Evolutionary conservation across 2,113 vertebrate species (phyloP).

Genomic region (Eubucco bourcierii): DNA sequence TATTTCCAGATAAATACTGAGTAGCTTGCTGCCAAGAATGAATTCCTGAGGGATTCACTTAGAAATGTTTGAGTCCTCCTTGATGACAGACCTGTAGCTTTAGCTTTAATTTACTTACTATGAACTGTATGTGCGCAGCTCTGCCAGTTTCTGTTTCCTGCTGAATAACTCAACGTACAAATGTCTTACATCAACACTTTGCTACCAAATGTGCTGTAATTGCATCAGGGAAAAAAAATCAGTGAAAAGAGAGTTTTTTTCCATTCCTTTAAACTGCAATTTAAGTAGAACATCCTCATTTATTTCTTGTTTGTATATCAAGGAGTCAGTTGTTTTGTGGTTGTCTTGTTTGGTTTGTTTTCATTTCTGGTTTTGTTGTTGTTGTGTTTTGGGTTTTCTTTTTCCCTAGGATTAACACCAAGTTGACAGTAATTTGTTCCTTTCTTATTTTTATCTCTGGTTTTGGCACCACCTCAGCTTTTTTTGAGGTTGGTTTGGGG

Average conservation of each 20-base stretch:
- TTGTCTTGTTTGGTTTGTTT: no score
- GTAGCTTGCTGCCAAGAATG: not conserved
- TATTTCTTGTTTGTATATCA: not conserved
- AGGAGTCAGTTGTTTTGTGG: not conserved
- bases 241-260: not conserved
- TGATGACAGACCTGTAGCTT: not conserved
- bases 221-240: not conserved
- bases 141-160: not conserved
- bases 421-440: not conserved
- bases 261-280: not conserved
- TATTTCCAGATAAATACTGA: not conserved
- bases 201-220: not conserved
- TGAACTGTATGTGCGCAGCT: not conserved
- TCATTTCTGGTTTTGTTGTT: no score
- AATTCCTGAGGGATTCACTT: not conserved
- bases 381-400: not conserved
- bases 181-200: not conserved
- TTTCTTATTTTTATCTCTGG: not conserved
- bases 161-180: not conserved
- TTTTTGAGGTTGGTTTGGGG: not conserved
- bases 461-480: constrained; percentile 9
- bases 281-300: not conserved
- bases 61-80: not conserved
- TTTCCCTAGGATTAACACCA: not conserved
- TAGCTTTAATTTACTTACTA: not conserved